Evolutionary conservation across 2,113 vertebrate species (phyloP).

Genomic region (Nymphicus hollandicus): DNA sequence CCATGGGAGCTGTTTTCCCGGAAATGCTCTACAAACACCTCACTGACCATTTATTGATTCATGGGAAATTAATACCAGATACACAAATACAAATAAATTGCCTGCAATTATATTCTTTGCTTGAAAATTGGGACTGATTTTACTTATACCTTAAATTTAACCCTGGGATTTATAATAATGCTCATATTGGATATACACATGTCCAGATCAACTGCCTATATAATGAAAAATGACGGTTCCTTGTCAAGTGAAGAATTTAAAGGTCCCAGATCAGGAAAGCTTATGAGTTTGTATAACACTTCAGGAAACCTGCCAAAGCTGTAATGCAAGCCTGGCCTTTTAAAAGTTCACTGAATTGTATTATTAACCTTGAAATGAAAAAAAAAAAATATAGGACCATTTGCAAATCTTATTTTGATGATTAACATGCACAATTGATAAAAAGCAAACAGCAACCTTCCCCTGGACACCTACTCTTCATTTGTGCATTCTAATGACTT

Average conservation of each 20-base stretch:
- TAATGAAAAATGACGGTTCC: background rate
- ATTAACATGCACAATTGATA: conserved; percentile 38
- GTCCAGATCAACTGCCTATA: background rate
- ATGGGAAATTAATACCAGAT: background rate
- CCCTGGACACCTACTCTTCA: conserved; percentile 61
- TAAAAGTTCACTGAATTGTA: conserved; percentile 26
- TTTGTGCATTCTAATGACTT: conserved; percentile 65
- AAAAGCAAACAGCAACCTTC: conserved; percentile 64
- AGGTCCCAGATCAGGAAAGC: background rate
- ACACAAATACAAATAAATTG: background rate
- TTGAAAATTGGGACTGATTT: background rate
- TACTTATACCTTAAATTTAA: background rate
- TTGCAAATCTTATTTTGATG: conserved; percentile 60
- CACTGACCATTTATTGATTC: background rate
- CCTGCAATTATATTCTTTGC: background rate
- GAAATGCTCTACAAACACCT: background rate
- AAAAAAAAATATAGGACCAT: background rate
- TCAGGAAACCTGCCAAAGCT: background rate
- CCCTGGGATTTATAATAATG: background rate
- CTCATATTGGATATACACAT: background rate
- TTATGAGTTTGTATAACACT: background rate
- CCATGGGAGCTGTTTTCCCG: background rate
- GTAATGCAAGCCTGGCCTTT: conserved; percentile 17
- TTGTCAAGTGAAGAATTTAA: background rate
- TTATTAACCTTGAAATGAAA: conserved; percentile 55